These are phyloP conservation scores for Gryllus bimaculatus DNA, from an alignment of 1,140 invertebrate genomes.

Conservation along the genomic window DNA sequence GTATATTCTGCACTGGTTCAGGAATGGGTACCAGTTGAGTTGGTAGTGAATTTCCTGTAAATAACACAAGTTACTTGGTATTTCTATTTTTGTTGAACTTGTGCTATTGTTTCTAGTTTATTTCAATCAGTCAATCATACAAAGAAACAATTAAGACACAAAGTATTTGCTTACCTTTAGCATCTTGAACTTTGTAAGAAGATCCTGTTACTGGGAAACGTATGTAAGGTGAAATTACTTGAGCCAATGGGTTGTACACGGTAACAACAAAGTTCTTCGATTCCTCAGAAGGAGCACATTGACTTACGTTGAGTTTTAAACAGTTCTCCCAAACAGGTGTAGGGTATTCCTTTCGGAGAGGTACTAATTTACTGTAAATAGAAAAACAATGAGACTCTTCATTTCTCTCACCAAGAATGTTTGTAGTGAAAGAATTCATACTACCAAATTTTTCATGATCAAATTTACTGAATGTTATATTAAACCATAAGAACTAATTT, in stretches of 20 bases:
- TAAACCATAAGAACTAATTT: too few relatives aligned
- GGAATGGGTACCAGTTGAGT: conserved; percentile 55
- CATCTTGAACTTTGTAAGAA: conserved; percentile 26
- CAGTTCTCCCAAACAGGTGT: conserved; percentile 32
- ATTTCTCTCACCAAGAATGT: too few relatives aligned
- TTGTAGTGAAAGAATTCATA: too few relatives aligned
- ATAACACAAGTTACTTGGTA: conserved; percentile 2
- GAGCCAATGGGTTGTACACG: conserved; percentile 42
- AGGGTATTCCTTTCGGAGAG: background rate
- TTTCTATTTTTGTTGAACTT: too few relatives aligned
- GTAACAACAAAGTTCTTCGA: conserved; percentile 33
- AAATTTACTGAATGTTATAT: too few relatives aligned
- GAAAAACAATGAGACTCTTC: too few relatives aligned
- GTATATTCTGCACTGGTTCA: conserved; percentile 44
- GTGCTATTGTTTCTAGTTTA: too few relatives aligned
- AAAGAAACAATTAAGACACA: too few relatives aligned
- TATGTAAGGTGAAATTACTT: conserved; percentile 22
- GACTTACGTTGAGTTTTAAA: conserved; percentile 41
- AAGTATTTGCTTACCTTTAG: conserved; percentile 23
- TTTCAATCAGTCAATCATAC: too few relatives aligned
- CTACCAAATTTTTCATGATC: too few relatives aligned
- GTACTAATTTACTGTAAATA: background rate
- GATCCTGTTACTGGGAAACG: conserved; percentile 27
- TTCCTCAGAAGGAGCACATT: conserved; percentile 38
- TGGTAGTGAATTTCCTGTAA: conserved; percentile 34